A percentile compares a stretch with the other conserved stretches of the same genome.
Evolutionary conservation across 2,888 invertebrate species (phyloP).

Genomic region (Macrophya annulata): DNA sequence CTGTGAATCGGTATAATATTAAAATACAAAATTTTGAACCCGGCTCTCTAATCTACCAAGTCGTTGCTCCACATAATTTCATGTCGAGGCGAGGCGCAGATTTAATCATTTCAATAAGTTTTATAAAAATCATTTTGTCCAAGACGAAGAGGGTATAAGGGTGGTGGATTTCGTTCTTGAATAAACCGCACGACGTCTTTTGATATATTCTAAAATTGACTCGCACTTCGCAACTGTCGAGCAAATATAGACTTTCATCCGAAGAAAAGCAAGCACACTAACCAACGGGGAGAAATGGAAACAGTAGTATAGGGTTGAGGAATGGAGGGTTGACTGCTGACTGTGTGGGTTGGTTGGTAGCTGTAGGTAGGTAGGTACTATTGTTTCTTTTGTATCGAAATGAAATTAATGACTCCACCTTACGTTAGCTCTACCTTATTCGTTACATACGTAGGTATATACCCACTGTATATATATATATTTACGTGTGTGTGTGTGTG

Average conservation of each 20-base stretch:
- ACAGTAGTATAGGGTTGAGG: background rate
- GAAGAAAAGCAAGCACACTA: background rate
- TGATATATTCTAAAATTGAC: slow-evolving; percentile 22
- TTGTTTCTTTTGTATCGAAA: slow-evolving; percentile 53
- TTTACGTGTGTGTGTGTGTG: background rate
- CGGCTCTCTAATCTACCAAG: too few relatives aligned
- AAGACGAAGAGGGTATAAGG: background rate
- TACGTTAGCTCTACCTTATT: background rate
- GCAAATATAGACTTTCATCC: slow-evolving; percentile 14
- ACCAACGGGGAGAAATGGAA: slow-evolving; percentile 17
- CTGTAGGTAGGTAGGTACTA: too few relatives aligned
- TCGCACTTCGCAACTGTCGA: slow-evolving; percentile 24
- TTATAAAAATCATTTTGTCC: background rate
- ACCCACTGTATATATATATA: too few relatives aligned
- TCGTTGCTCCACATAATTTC: too few relatives aligned
- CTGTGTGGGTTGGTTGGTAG: background rate
- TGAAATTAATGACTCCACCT: slow-evolving; percentile 49
- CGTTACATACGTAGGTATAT: background rate
- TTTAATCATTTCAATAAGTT: background rate
- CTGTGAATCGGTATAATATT: too few relatives aligned
- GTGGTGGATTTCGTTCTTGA: background rate
- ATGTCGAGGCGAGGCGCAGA: background rate
- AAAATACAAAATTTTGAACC: too few relatives aligned
- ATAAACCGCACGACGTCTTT: slow-evolving; percentile 5
- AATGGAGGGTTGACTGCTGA: slow-evolving; percentile 34